A percentile compares a stretch with the other conserved stretches of the same genome.
phyloP scores from a whole-genome alignment of 2,113 vertebrate genomes.

The Riparia riparia region DNA sequence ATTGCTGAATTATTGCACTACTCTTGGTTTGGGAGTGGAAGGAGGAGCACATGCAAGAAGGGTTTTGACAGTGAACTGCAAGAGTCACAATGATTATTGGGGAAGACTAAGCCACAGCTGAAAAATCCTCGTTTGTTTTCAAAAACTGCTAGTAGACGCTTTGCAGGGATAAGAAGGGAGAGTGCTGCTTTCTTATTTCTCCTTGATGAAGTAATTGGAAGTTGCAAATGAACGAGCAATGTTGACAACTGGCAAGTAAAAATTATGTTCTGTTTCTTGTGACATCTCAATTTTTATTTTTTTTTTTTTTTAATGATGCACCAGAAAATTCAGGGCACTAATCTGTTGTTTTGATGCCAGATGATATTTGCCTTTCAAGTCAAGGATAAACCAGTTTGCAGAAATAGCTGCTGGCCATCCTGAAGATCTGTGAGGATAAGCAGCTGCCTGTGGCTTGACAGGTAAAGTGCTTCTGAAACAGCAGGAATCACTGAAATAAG shows the following conservation, averaged over 20 bases:
- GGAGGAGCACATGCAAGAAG: background rate
- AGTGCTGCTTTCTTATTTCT: background rate
- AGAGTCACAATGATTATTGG: background rate
- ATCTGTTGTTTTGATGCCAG: background rate
- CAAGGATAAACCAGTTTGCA: background rate
- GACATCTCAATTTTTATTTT: background rate
- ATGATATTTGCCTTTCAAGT: constrained; percentile 37
- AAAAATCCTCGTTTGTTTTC: background rate
- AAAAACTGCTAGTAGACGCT: background rate
- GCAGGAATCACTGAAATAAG: background rate
- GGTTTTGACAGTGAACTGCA: background rate
- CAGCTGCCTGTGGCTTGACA: background rate
- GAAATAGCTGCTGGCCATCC: background rate
- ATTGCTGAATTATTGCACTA: background rate
- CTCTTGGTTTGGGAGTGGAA: background rate
- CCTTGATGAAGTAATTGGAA: background rate
- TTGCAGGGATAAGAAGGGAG: background rate
- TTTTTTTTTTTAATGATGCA: background rate
- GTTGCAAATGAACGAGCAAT: background rate
- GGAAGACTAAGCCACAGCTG: background rate
- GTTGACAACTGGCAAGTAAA: background rate
- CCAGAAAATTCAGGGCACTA: background rate
- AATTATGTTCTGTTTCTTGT: background rate
- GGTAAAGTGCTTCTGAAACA: constrained; percentile 7
- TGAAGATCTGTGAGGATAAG: constrained; percentile 10